Base-by-base conservation (phyloP, 2,888 invertebrate genomes). In the Nymphalis polychloros region DNA sequence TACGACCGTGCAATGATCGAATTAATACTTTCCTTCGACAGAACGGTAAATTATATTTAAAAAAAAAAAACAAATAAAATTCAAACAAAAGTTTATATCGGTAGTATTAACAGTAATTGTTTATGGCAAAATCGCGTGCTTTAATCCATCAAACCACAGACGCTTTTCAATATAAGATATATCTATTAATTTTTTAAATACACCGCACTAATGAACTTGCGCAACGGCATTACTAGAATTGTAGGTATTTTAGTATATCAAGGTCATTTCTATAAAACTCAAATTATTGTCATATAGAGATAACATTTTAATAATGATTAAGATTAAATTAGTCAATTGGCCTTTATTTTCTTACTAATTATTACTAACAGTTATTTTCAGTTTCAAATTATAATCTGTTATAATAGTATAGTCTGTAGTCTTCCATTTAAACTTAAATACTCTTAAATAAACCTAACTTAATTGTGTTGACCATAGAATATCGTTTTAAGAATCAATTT, bases 61-160 rank as follows among this genome's bases (percentile, higher is more conserved):
- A 41, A 41, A 41, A 13, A 41, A 13, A 31, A 31, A 31, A 31
- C 5, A 31, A 31, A 31, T 6, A 48, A 55, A 67, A 55, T 67
- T 60, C 35, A 67, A 52, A 50, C 57, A 63, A 67, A 55, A 52
- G 20, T 62, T 55, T 59, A 20, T 49, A 16, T 27, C 27, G 61
- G n/a, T 19, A 19, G 17, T 49, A 49, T 41, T 41, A 41, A 3
- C 20, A 52, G 16, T 52, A 55, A 35, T 53, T 52, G 59, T 46
- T 67, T 70, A 73, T 73, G 63, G 67, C 63, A 67, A 67, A 27
- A 69, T 73, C 68, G 73, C 73, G 67, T 73, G 73, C 49, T 13
- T 13, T 20, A 53, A 50, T 63, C 67, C 68, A 70, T 72, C 63
- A 70, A 59, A 61, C 50, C 49, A 48, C 35, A 50, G 46, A 46